phyloP scores from a whole-genome alignment of 2,797 vertebrate species.

The Muscicapa comitata region DNA sequence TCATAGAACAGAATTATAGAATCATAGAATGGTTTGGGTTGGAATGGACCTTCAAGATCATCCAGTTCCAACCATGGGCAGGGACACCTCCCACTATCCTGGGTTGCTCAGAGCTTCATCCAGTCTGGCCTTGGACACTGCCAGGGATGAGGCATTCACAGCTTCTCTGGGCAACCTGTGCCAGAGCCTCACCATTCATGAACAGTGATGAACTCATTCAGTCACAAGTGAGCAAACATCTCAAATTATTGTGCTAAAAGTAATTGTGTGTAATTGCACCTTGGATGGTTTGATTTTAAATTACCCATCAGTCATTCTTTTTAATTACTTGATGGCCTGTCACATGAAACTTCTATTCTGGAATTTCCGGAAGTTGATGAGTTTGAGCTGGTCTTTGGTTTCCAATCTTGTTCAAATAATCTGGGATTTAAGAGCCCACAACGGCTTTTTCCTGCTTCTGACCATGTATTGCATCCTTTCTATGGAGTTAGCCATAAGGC shows the following conservation, averaged over 20 bases:
- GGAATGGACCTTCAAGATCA: background rate
- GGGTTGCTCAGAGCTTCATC: background rate
- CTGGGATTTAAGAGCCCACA: background rate
- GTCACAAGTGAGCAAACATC: background rate
- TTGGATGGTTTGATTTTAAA: background rate
- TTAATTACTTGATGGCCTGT: background rate
- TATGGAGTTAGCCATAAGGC: background rate
- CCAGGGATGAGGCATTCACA: background rate
- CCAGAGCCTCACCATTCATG: background rate
- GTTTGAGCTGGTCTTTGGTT: background rate
- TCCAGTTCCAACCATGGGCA: background rate
- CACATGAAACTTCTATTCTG: background rate
- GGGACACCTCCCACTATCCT: background rate
- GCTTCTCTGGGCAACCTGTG: background rate
- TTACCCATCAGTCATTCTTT: background rate
- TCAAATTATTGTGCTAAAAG: background rate
- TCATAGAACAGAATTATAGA: background rate
- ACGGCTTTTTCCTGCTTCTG: background rate
- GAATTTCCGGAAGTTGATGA: background rate
- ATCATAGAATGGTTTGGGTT: background rate
- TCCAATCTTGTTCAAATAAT: background rate
- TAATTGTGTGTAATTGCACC: background rate
- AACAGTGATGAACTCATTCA: background rate
- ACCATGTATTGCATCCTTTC: background rate
- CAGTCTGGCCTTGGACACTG: rapidly evolving